These are phyloP conservation scores for Cepaea nemoralis DNA, from an alignment of 1,140 invertebrate genomes.

Conservation along the genomic window DNA sequence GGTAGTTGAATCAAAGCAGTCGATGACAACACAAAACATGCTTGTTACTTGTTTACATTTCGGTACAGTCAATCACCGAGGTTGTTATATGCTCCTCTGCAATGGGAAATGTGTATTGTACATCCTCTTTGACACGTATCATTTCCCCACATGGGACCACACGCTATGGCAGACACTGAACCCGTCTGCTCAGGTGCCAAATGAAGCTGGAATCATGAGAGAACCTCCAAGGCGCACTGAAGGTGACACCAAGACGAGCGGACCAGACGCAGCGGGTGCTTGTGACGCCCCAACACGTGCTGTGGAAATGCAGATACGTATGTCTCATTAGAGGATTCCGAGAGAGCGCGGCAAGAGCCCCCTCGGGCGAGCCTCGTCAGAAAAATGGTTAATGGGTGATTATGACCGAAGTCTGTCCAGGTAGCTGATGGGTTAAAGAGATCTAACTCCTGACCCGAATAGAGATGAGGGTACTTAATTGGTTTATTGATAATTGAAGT, in stretches of 20 bases:
- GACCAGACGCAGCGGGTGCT: not conserved
- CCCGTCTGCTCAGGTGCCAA: not conserved
- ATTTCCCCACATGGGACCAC: not conserved
- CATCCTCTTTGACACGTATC: not conserved
- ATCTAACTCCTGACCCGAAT: not conserved
- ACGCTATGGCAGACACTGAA: not conserved
- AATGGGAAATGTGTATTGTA: no score
- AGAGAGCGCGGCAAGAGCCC: not conserved
- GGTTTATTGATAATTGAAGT: not conserved
- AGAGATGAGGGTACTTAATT: not conserved
- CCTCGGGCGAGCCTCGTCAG: not conserved
- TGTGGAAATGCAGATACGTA: not conserved
- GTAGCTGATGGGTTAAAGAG: not conserved
- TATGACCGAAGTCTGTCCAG: not conserved
- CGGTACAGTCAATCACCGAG: no score
- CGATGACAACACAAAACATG: no score
- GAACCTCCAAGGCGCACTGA: not conserved
- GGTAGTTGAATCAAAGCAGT: no score
- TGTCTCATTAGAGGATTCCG: not conserved
- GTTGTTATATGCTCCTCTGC: no score
- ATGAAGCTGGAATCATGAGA: not conserved
- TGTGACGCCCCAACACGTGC: not conserved
- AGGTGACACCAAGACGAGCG: not conserved
- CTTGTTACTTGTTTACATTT: no score
- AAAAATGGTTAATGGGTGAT: slow-evolving; percentile 7